Conservation (phyloP, 2,113 vertebrate genomes). For the Macrotus californicus region DNA sequence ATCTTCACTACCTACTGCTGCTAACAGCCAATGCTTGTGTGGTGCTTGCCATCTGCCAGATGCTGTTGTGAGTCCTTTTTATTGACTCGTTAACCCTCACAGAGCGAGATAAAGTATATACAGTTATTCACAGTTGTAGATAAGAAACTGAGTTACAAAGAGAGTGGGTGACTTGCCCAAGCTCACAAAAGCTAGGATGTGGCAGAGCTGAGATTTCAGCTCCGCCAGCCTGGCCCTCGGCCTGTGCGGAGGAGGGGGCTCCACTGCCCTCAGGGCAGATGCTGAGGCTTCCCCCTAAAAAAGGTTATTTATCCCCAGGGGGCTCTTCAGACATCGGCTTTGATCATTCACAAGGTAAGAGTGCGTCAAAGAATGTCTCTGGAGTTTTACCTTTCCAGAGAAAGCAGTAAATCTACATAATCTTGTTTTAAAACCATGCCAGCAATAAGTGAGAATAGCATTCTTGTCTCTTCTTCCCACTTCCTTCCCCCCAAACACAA, state of each 20-base stretch:
- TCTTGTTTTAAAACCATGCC: not conserved
- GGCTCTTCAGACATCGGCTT: not conserved
- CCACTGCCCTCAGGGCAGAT: not conserved
- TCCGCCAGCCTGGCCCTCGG: not conserved
- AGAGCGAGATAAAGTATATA: not conserved
- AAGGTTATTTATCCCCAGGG: not conserved
- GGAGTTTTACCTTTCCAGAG: slow-evolving; percentile 19
- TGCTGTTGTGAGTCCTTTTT: not conserved
- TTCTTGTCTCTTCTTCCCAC: not conserved
- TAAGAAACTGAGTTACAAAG: not conserved
- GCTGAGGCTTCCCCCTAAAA: not conserved
- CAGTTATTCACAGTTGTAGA: not conserved
- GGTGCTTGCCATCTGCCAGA: not conserved
- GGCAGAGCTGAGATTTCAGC: not conserved
- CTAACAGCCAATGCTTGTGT: not conserved
- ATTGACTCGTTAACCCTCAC: not conserved
- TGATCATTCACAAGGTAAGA: not conserved
- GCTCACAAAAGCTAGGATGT: not conserved
- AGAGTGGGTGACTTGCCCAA: not conserved
- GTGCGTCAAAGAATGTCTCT: not conserved
- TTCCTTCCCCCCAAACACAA: not conserved
- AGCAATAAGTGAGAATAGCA: slow-evolving; percentile 1
- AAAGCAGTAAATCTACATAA: not conserved
- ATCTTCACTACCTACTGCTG: not conserved
- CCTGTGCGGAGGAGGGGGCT: not conserved